These are phyloP conservation scores for Dryobotodes eremita DNA, from an alignment of 2,888 invertebrate genomes.

Conservation along the genomic window DNA sequence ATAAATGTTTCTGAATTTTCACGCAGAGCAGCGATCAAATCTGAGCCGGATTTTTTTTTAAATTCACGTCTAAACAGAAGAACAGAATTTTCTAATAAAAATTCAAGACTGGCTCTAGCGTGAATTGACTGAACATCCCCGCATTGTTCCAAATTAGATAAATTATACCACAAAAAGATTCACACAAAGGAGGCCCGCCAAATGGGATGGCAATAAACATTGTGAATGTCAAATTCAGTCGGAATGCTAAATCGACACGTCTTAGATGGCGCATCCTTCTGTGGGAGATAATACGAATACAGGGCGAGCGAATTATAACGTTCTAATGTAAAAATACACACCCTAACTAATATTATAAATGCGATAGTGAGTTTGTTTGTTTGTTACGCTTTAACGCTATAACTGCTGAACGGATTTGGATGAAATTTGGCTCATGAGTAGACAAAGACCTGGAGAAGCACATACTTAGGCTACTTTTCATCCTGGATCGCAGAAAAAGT, in stretches of 20 bases:
- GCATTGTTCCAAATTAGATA: conserved; percentile 87
- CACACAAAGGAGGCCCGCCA: conserved; percentile 80
- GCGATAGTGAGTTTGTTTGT: too few relatives aligned
- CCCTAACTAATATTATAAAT: background rate
- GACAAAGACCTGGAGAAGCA: too few relatives aligned
- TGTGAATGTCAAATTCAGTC: conserved; percentile 85
- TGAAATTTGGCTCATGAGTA: too few relatives aligned
- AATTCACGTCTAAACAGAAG: conserved; percentile 51
- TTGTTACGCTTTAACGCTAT: too few relatives aligned
- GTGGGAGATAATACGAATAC: conserved; percentile 59
- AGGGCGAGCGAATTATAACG: conserved; percentile 57
- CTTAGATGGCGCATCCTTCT: conserved; percentile 72
- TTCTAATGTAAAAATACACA: conserved; percentile 35
- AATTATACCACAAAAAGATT: conserved; percentile 86
- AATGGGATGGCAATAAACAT: conserved; percentile 84
- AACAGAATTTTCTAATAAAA: conserved; percentile 62
- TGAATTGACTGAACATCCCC: conserved; percentile 76
- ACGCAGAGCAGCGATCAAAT: conserved; percentile 22
- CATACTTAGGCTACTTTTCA: too few relatives aligned
- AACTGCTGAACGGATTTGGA: too few relatives aligned
- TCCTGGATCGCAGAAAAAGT: too few relatives aligned
- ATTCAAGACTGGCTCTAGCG: conserved; percentile 62
- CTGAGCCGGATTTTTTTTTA: conserved; percentile 21
- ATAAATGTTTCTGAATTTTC: conserved; percentile 49
- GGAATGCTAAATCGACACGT: conserved; percentile 83